Evolutionary conservation across 2,888 invertebrate genomes (phyloP).

Genomic region (Oscheius onirici): DNA sequence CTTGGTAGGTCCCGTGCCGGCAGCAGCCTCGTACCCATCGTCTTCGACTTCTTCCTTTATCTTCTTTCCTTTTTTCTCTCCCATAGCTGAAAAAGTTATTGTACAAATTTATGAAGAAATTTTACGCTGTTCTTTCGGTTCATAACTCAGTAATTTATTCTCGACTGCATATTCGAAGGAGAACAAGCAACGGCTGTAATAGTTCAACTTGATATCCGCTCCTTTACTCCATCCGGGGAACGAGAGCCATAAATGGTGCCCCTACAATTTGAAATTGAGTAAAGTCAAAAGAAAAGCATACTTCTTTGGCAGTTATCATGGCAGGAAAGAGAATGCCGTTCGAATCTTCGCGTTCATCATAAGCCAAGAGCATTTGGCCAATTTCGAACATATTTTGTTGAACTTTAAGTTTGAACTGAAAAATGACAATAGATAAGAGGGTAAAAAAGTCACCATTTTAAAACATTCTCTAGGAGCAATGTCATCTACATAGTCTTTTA

Average conservation of each 20-base stretch:
- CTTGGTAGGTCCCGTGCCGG: no score
- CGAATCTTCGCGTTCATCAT: not conserved
- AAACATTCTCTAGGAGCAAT: not conserved
- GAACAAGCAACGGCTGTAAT: not conserved
- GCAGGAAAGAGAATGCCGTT: slow-evolving; percentile 1
- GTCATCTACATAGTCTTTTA: not conserved
- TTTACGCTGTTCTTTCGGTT: not conserved
- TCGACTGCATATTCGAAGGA: not conserved
- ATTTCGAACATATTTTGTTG: not conserved
- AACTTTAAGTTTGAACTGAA: no score
- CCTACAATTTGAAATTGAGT: not conserved
- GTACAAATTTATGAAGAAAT: not conserved
- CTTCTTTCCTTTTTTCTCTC: not conserved
- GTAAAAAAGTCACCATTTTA: no score
- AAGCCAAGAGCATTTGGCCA: not conserved
- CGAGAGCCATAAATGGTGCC: not conserved
- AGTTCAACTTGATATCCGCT: not conserved
- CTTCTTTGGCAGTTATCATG: not conserved
- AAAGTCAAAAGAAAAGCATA: not conserved
- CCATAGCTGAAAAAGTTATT: not conserved
- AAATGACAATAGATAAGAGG: no score
- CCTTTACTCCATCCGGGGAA: slow-evolving; percentile 9
- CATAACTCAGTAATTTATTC: not conserved
- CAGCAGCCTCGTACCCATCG: no score
- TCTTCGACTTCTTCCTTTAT: not conserved